Percentiles rank a stretch among this genome's conserved stretches.
These are phyloP conservation scores for Geococcyx californianus DNA, from an alignment of 2,113 vertebrate genomes.

Conservation along the genomic window DNA sequence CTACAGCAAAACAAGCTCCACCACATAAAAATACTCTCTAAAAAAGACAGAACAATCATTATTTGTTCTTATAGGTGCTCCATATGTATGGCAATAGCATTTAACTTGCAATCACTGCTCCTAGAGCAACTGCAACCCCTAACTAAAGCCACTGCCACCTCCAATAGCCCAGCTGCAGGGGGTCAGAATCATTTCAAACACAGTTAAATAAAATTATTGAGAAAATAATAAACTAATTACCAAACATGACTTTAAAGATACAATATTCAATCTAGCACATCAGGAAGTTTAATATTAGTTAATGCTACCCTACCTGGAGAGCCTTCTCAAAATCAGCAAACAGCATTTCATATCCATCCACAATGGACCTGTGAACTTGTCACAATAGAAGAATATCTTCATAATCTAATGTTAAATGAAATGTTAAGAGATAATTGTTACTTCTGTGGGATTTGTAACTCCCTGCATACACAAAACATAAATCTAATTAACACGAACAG, in stretches of 20 bases:
- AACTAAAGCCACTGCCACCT: background rate
- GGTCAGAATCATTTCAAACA: background rate
- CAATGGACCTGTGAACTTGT: background rate
- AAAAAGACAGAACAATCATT: background rate
- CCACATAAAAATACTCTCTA: background rate
- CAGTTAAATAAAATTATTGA: background rate
- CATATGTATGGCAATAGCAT: background rate
- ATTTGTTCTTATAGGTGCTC: background rate
- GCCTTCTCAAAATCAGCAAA: background rate
- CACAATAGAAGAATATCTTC: background rate
- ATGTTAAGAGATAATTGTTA: background rate
- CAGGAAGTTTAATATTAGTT: background rate
- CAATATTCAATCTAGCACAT: background rate
- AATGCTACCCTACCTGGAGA: background rate
- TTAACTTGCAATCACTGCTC: background rate
- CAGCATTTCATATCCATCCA: background rate
- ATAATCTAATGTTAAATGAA: conserved; percentile 22
- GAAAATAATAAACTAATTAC: conserved; percentile 8
- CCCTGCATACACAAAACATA: background rate
- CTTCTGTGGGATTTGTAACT: conserved; percentile 32
- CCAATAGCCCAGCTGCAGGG: background rate
- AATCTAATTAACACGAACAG: conserved; percentile 14
- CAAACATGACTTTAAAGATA: background rate
- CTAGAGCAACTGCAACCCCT: background rate
- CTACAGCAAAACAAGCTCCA: background rate